Evolutionary conservation across 2,797 vertebrate species (phyloP).

Genomic region (Odontamblyopus lacepedii): DNA sequence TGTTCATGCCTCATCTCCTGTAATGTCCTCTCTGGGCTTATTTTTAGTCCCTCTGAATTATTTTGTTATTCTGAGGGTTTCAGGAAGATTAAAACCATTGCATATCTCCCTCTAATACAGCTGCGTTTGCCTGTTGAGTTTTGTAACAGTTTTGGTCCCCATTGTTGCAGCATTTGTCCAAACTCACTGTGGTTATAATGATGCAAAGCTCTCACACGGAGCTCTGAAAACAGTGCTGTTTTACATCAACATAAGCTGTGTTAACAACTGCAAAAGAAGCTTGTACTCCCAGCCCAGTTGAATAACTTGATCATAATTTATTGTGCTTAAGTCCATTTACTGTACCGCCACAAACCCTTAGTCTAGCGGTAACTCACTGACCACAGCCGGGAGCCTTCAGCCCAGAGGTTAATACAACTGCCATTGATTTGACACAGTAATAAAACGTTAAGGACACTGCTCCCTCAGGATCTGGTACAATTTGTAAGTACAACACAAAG

Average conservation of each 20-base stretch:
- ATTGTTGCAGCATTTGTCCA: background rate
- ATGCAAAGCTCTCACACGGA: background rate
- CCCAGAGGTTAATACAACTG: conserved; percentile 63
- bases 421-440: conserved; percentile 66
- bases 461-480: conserved; percentile 36
- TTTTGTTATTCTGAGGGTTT: background rate
- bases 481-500: conserved; percentile 6
- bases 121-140: no score
- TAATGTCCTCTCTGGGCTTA: background rate
- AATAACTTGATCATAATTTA: conserved; percentile 34
- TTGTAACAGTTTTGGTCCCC: no score
- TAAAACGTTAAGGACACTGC: conserved; percentile 50
- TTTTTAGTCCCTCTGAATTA: background rate
- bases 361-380: conserved; percentile 51
- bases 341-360: conserved; percentile 39
- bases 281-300: background rate
- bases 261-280: background rate
- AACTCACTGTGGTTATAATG: background rate
- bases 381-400: conserved; percentile 57
- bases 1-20: background rate
- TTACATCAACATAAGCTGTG: background rate
- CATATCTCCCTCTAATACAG: no score
- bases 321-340: conserved; percentile 22
- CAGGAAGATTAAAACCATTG: background rate
- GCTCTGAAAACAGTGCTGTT: background rate